Evolutionary conservation across 1,140 invertebrate species (phyloP).

Genomic region (Brachionus angularis): DNA sequence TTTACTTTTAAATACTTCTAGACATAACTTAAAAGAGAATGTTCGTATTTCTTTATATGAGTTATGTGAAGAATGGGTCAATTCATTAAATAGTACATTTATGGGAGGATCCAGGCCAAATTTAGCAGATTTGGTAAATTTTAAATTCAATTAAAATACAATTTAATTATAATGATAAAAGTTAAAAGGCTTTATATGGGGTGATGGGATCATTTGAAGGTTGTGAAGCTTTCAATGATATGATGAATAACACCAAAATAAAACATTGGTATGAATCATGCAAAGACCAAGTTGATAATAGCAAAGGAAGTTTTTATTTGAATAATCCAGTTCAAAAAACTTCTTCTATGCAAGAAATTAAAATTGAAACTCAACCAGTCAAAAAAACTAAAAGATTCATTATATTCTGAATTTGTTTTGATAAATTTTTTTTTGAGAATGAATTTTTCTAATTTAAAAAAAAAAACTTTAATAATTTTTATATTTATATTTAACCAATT

Average conservation of each 20-base stretch:
- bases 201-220: slow-evolving; percentile 90
- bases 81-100: slow-evolving; percentile 70
- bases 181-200: slow-evolving; percentile 74
- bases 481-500: neutral
- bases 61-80: slow-evolving; percentile 74
- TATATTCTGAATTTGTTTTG: slow-evolving; percentile 21
- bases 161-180: neutral
- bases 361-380: neutral
- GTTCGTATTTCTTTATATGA: slow-evolving; percentile 84
- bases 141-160: neutral
- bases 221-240: slow-evolving; percentile 81
- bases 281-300: slow-evolving; percentile 53
- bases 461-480: neutral
- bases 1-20: slow-evolving; percentile 53
- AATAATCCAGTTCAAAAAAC: neutral
- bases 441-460: slow-evolving; percentile 3
- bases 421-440: slow-evolving; percentile 5
- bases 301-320: slow-evolving; percentile 48
- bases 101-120: slow-evolving; percentile 78
- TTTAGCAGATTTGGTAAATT: slow-evolving; percentile 74
- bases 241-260: slow-evolving; percentile 69
- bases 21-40: slow-evolving; percentile 78
- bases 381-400: slow-evolving; percentile 14
- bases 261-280: slow-evolving; percentile 60
- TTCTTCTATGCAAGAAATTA: neutral